These are phyloP conservation scores for Hecatera dysodea DNA, from an alignment of 2,888 invertebrate species.

Conservation along the genomic window DNA sequence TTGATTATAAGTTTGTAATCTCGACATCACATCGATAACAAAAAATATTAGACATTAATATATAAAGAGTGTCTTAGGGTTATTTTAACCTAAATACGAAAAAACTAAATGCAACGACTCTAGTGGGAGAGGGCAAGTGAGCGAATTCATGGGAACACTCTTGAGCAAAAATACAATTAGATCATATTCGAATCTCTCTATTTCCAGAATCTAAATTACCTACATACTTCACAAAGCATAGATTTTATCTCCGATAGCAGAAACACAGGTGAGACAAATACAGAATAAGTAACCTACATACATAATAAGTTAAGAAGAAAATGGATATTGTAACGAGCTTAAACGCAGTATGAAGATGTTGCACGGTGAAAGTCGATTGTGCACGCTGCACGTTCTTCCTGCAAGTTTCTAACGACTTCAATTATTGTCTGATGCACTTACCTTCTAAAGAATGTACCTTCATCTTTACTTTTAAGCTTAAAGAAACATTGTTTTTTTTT, in stretches of 20 bases:
- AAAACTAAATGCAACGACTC: too few species aligned
- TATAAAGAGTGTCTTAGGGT: too few species aligned
- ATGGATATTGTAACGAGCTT: constrained; percentile 36
- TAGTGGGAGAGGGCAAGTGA: too few species aligned
- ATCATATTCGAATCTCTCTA: too few species aligned
- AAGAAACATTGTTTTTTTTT: background rate
- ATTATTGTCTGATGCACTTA: constrained; percentile 35
- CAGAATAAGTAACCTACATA: constrained; percentile 3
- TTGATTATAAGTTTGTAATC: too few species aligned
- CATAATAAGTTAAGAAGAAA: constrained; percentile 40
- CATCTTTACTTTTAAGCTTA: background rate
- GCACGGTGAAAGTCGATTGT: constrained; percentile 61
- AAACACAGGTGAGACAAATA: constrained; percentile 9
- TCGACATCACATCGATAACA: too few species aligned
- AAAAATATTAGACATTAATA: too few species aligned
- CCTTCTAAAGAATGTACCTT: constrained; percentile 2
- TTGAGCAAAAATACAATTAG: too few species aligned
- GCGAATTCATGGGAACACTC: too few species aligned
- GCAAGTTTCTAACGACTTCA: constrained; percentile 60
- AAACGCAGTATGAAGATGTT: constrained; percentile 54
- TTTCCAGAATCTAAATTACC: background rate
- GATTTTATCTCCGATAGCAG: background rate
- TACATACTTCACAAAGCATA: too few species aligned
- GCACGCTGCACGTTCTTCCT: constrained; percentile 61
- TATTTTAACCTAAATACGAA: too few species aligned